Conservation (phyloP, 2,113 vertebrate species). For the Ardeotis arabs region DNA sequence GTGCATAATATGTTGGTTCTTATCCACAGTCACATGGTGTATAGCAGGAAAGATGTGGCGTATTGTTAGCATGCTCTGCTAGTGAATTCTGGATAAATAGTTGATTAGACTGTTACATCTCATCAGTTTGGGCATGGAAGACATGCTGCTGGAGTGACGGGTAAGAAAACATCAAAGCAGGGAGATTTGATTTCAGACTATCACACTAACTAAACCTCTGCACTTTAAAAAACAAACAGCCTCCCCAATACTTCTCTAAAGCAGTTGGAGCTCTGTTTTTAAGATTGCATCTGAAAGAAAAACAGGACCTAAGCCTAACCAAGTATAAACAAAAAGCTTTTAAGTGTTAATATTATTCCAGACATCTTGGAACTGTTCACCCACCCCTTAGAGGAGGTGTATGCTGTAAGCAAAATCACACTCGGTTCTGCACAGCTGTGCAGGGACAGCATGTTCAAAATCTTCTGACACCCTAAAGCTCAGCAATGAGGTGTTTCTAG, state of each 20-base stretch:
- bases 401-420: neutral
- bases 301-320: neutral
- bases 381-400: neutral
- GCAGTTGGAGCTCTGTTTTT: conserved; percentile 9
- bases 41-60: neutral
- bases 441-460: neutral
- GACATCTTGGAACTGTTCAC: neutral
- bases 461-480: neutral
- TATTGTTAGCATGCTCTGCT: neutral
- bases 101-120: neutral
- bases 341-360: conserved; percentile 17
- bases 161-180: conserved; percentile 31
- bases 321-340: conserved; percentile 24
- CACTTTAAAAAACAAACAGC: neutral
- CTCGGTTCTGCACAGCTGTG: neutral
- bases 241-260: neutral
- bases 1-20: neutral
- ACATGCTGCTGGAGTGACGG: neutral
- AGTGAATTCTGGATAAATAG: neutral
- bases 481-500: neutral
- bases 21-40: neutral
- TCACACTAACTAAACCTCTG: neutral
- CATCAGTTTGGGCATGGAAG: neutral
- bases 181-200: neutral
- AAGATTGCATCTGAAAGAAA: conserved; percentile 2